Evolutionary conservation across 2,797 vertebrate genomes (phyloP), one percentile per base, ranked within the genome.

Genomic region (Pelobates cultripes): DNA sequence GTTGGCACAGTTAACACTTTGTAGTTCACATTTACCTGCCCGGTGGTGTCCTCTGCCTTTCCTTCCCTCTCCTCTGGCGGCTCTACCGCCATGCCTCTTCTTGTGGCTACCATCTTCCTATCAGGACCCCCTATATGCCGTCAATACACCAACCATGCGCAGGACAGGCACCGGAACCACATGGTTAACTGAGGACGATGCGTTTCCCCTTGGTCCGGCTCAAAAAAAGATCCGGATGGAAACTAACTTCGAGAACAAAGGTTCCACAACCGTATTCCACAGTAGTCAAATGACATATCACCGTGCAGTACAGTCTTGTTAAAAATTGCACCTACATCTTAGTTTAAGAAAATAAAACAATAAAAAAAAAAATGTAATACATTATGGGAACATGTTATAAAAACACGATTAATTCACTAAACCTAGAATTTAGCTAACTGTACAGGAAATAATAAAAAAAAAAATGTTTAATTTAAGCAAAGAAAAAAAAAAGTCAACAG

Each of bases 101-200:
- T 83, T 71, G 81, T 83, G 10, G 77, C 81, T 72, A 83, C 81
- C 81, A 83, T 83, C 43, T 70, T 79, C 4, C 71, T 40, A 17
- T 3, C 3, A 43, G 17, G 5, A 28, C 28, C 61, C 28, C 7
- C 17, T 51, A 64, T 7, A 14, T 12, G 14, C 13, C 47, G 47
- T 40, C 28, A 28, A 40, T 8, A 60, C 5, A 7, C 7, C 0
- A 15, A 63, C 66, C 76, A 61, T 78, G 76, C 71, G 81, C 66
- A 70, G 14, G 4, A 7, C 5, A 2, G 8, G 8, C 3, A 0
- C 57, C 7, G 57, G 44, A 41, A 14, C 5, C 14, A 73, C 40
- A 42, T 73, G 55, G 6, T 45, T 7, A 4, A 0, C 5, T 28
- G 12, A 14, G 1, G 28, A 42, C 7, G 13, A 9, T 14, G 40